Conservation (phyloP, 2,113 vertebrate species). For the Emydocephalus ijimae region DNA sequence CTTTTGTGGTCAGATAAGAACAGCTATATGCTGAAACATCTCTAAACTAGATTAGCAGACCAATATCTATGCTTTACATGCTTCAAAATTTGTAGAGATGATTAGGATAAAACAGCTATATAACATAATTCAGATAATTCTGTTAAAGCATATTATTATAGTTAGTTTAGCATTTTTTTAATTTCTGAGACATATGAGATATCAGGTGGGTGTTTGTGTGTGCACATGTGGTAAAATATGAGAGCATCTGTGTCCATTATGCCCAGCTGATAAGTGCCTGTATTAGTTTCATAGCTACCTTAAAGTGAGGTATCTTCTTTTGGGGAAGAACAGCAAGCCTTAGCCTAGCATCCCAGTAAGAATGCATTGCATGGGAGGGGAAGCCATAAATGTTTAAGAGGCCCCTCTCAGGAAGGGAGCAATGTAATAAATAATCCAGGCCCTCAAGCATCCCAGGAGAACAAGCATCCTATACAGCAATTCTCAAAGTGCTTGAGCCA, state of each 20-base stretch:
- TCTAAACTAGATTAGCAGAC: not conserved
- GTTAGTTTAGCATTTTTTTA: not conserved
- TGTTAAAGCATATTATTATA: not conserved
- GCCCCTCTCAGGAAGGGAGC: not conserved
- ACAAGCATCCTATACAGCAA: not conserved
- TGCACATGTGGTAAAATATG: not conserved
- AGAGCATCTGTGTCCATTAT: not conserved
- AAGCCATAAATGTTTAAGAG: not conserved
- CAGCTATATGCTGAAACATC: not conserved
- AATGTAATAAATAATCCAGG: constrained; percentile 19
- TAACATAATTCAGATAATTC: not conserved
- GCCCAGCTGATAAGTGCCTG: not conserved
- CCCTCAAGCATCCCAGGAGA: not conserved
- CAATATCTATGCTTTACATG: not conserved
- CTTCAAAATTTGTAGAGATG: not conserved
- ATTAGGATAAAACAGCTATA: not conserved
- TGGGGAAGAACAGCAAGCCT: not conserved
- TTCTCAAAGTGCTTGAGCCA: not conserved
- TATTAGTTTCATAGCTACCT: not conserved
- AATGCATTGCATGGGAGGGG: not conserved
- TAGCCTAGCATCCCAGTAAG: not conserved
- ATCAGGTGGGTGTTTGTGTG: not conserved
- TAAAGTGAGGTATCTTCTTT: not conserved
- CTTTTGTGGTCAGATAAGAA: not conserved
- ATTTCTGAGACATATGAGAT: not conserved